Conservation (phyloP, 2,113 vertebrate genomes). For the Clarias magur region DNA sequence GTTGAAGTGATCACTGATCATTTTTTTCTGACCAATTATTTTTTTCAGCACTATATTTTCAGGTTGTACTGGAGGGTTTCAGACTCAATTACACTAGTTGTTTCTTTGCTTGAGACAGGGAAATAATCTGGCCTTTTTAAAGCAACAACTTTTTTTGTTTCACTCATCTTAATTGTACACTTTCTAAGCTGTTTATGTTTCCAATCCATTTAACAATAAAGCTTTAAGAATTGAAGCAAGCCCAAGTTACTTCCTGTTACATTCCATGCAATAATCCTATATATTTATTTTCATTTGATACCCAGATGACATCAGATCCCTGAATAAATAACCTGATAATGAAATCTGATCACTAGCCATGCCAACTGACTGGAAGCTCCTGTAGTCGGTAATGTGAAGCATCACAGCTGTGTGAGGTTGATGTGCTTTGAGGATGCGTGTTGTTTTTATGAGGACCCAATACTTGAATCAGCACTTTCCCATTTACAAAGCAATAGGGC, state of each 20-base stretch:
- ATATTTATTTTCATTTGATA: neutral
- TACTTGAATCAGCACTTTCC: neutral
- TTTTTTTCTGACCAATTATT: too few relatives aligned
- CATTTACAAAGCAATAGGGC: neutral
- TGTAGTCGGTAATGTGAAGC: neutral
- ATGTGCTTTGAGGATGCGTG: neutral
- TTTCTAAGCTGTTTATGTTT: neutral
- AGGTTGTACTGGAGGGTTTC: too few relatives aligned
- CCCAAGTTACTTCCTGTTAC: neutral
- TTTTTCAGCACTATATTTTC: too few relatives aligned
- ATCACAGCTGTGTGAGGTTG: neutral
- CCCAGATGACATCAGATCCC: neutral
- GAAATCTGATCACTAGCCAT: neutral
- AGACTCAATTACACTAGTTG: too few relatives aligned
- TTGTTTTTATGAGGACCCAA: neutral
- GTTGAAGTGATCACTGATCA: too few relatives aligned
- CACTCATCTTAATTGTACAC: neutral
- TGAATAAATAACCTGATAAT: neutral
- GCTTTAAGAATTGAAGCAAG: neutral
- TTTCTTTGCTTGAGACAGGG: too few relatives aligned
- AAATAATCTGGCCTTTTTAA: too few relatives aligned
- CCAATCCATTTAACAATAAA: neutral
- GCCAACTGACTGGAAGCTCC: neutral
- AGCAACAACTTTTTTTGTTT: too few relatives aligned
- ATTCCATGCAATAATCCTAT: neutral